A percentile compares a stretch with the other conserved stretches of the same genome.
Conservation (phyloP, 2,113 vertebrate species). For the Crotalus helleri region DNA sequence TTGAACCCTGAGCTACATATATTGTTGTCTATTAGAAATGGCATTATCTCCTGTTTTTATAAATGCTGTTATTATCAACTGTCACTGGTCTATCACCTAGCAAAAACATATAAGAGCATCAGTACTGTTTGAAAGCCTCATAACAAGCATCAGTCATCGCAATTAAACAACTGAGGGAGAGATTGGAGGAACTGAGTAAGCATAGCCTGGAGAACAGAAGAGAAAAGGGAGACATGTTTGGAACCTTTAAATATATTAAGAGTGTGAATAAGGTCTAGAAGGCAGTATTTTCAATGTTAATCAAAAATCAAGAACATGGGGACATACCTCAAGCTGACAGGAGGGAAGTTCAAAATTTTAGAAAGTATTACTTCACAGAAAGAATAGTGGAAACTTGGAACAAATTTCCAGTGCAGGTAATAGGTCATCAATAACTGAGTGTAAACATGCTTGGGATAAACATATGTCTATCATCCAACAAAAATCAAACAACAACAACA, state of each 20-base stretch:
- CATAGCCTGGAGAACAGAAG: not conserved
- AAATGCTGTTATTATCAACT: slow-evolving; percentile 50
- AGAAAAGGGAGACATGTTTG: not conserved
- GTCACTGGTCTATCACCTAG: slow-evolving; percentile 49
- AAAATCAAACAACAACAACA: not conserved
- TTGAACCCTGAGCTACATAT: not conserved
- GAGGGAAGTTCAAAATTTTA: not conserved
- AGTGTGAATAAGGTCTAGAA: not conserved
- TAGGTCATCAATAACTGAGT: not conserved
- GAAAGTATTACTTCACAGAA: not conserved
- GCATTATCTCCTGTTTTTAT: slow-evolving; percentile 33
- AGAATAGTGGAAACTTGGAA: not conserved
- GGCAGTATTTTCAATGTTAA: not conserved
- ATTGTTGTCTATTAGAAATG: slow-evolving; percentile 23
- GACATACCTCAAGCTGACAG: not conserved
- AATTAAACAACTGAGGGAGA: not conserved
- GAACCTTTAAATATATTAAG: not conserved
- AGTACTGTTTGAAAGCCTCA: slow-evolving; percentile 44
- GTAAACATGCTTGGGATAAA: not conserved
- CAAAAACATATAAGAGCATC: slow-evolving; percentile 42
- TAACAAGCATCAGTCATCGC: slow-evolving; percentile 57
- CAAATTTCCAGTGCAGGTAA: not conserved
- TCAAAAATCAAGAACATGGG: not conserved
- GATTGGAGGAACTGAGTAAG: not conserved
- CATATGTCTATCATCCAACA: not conserved